These are phyloP conservation scores for Heliconius hermathena DNA, from an alignment of 1,140 invertebrate genomes.

Conservation along the genomic window DNA sequence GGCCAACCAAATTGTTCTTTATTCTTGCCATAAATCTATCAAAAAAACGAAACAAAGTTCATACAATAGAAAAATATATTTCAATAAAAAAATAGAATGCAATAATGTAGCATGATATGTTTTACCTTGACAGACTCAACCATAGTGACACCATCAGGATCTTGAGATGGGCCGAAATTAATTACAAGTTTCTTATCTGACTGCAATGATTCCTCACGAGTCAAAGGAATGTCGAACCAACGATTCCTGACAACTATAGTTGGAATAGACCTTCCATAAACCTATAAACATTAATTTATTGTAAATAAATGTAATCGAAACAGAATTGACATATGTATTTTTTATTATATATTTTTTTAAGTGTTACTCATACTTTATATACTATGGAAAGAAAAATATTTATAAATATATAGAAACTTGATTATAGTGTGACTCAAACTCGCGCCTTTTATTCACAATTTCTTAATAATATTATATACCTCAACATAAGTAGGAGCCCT, in stretches of 20 bases:
- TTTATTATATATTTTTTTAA: background rate
- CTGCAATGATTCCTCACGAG: constrained; percentile 95
- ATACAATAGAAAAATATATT: no score
- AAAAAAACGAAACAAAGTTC: constrained; percentile 26
- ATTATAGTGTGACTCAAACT: no score
- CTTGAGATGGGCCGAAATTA: constrained; percentile 95
- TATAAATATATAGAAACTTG: no score
- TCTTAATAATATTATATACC: constrained; percentile 51
- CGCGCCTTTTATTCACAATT: no score
- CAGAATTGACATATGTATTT: background rate
- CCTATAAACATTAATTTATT: constrained; percentile 59
- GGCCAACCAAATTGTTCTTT: constrained; percentile 99
- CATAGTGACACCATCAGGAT: constrained; percentile 94
- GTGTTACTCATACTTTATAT: no score
- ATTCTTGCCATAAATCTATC: constrained; percentile 91
- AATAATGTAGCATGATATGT: background rate
- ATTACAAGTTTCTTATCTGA: constrained; percentile 96
- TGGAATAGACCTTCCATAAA: constrained; percentile 92
- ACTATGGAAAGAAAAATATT: no score
- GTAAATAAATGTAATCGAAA: background rate
- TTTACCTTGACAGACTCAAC: constrained; percentile 95
- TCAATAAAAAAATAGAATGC: background rate
- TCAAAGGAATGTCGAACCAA: constrained; percentile 98
- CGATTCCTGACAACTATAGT: constrained; percentile 89
- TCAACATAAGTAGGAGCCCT: constrained; percentile 93